These are phyloP conservation scores for Calameuta idolon DNA, from an alignment of 2,888 invertebrate species.

Conservation along the genomic window DNA sequence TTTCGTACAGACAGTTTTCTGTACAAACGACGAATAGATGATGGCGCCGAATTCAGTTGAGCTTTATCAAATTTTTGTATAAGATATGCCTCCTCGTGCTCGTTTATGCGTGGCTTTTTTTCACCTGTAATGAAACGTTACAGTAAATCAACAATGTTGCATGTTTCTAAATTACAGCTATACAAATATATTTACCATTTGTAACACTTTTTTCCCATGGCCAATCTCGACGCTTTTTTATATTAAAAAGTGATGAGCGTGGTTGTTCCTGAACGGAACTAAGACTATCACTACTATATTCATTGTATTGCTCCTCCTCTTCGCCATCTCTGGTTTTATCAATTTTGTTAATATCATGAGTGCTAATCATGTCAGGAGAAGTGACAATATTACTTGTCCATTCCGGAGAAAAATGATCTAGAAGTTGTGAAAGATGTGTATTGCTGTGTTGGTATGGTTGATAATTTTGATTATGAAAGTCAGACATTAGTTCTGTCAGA, in stretches of 20 bases:
- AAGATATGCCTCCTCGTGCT: constrained; percentile 68
- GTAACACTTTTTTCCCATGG: constrained; percentile 65
- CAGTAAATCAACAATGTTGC: constrained; percentile 1
- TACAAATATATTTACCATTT: constrained; percentile 8
- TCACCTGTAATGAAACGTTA: constrained; percentile 37
- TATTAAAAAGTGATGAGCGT: constrained; percentile 59
- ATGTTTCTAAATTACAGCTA: background rate
- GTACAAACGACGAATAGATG: constrained; percentile 67
- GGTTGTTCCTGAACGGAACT: constrained; percentile 48
- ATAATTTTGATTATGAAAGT: constrained; percentile 44
- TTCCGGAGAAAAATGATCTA: constrained; percentile 49
- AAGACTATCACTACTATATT: constrained; percentile 45
- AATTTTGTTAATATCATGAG: constrained; percentile 59
- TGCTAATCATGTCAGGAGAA: constrained; percentile 22
- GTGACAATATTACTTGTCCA: constrained; percentile 42
- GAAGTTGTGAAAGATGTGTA: constrained; percentile 41
- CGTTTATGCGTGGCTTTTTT: constrained; percentile 62
- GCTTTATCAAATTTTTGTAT: constrained; percentile 58
- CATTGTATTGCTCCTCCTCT: constrained; percentile 46
- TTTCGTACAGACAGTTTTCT: constrained; percentile 73
- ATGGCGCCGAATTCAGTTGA: constrained; percentile 48
- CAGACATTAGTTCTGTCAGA: constrained; percentile 49
- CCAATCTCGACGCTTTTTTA: constrained; percentile 60
- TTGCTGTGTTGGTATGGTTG: constrained; percentile 21
- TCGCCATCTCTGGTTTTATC: constrained; percentile 64